A percentile compares a stretch with the other conserved stretches of the same genome.
phyloP scores from a whole-genome alignment of 2,797 vertebrate genomes.

The Chaenodraco wilsoni region DNA sequence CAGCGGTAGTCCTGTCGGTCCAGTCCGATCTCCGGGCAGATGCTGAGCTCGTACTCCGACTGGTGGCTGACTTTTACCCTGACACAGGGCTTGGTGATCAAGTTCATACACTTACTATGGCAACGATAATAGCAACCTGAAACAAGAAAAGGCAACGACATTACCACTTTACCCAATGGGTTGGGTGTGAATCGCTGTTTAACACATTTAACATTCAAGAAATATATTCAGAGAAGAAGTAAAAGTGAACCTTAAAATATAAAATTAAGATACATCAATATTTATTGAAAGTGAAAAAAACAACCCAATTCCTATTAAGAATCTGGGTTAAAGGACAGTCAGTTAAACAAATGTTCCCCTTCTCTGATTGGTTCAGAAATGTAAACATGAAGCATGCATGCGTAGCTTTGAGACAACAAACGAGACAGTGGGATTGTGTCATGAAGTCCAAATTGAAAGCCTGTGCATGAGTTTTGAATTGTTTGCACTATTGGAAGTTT shows the following conservation, averaged over 20 bases:
- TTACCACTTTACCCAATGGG: background rate
- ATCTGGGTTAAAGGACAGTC: background rate
- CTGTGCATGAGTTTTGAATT: background rate
- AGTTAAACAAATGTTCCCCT: background rate
- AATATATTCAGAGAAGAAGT: background rate
- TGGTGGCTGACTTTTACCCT: slow-evolving; percentile 97
- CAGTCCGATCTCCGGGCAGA: slow-evolving; percentile 94
- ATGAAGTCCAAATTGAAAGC: background rate
- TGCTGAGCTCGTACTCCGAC: slow-evolving; percentile 94
- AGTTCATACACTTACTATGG: slow-evolving; percentile 97
- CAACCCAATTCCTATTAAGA: background rate
- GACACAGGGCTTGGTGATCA: slow-evolving; percentile 94
- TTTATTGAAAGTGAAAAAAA: background rate
- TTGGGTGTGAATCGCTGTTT: background rate
- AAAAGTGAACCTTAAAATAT: background rate
- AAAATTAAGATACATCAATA: background rate
- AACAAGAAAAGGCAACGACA: slow-evolving; percentile 17
- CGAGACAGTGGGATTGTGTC: background rate
- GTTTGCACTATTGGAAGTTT: background rate
- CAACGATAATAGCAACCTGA: slow-evolving; percentile 95
- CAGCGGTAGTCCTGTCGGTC: slow-evolving; percentile 98
- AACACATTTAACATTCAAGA: background rate
- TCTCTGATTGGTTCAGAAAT: background rate
- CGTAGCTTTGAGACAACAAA: background rate
- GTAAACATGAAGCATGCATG: background rate